phyloP scores from a whole-genome alignment of 2,888 invertebrate species.

The Zygaena filipendulae region DNA sequence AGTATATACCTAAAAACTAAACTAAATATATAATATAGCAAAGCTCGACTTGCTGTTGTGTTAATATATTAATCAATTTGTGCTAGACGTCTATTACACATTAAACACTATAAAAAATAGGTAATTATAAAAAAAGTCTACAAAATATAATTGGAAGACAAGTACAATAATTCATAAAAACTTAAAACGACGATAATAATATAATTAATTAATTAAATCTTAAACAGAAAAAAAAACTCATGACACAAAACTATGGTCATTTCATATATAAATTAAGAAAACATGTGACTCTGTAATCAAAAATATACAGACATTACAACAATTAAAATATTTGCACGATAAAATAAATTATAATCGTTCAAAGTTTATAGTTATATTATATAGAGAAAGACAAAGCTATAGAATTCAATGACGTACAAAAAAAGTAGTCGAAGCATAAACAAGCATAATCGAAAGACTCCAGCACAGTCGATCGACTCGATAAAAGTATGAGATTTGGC shows the following conservation, averaged over 20 bases:
- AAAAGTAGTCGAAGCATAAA: too few species aligned
- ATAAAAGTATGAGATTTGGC: too few species aligned
- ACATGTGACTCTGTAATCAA: conserved; percentile 41
- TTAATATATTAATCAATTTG: conserved; percentile 42
- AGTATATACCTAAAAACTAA: conserved; percentile 30
- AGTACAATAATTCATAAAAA: conserved; percentile 35
- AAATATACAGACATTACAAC: conserved; percentile 54
- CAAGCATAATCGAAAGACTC: too few species aligned
- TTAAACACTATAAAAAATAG: conserved; percentile 26
- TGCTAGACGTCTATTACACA: conserved; percentile 26
- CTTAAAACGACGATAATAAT: conserved; percentile 21
- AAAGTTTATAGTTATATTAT: conserved; percentile 15
- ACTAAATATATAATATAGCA: conserved; percentile 41
- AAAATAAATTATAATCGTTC: conserved; percentile 11
- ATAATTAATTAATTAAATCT: conserved; percentile 16
- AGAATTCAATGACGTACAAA: too few species aligned
- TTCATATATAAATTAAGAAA: conserved; percentile 23
- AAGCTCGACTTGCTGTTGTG: conserved; percentile 36
- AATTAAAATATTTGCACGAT: conserved; percentile 15
- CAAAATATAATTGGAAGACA: conserved; percentile 40
- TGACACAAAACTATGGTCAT: conserved; percentile 11
- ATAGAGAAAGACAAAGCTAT: too few species aligned
- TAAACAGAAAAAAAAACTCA: conserved; percentile 16
- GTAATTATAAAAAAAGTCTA: conserved; percentile 30
- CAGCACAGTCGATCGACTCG: too few species aligned